phyloP scores from a whole-genome alignment of 1,140 invertebrate genomes.

The Physella acuta region DNA sequence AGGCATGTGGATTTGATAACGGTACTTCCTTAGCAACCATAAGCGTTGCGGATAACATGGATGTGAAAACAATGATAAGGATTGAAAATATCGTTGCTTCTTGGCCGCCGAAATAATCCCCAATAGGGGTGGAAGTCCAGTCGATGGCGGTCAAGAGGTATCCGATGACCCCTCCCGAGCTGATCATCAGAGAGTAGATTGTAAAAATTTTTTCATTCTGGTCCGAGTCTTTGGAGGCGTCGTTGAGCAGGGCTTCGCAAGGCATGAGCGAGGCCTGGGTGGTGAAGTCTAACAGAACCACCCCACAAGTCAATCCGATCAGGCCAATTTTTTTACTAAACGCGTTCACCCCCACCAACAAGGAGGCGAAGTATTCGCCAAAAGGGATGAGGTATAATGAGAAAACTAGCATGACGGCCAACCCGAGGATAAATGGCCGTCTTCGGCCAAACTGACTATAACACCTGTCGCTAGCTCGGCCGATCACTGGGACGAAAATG shows the following conservation, averaged over 20 bases:
- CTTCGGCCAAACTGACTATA: slow-evolving; percentile 58
- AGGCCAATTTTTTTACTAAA: slow-evolving; percentile 40
- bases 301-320: slow-evolving; percentile 54
- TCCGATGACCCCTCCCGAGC: slow-evolving; percentile 62
- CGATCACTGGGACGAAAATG: slow-evolving; percentile 61
- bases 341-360: slow-evolving; percentile 35
- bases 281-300: slow-evolving; percentile 62
- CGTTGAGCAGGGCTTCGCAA: slow-evolving; percentile 62
- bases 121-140: slow-evolving; percentile 57
- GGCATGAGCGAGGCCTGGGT: slow-evolving; percentile 62
- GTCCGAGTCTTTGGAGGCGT: slow-evolving; percentile 52
- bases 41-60: slow-evolving; percentile 47
- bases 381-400: slow-evolving; percentile 58
- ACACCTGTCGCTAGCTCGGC: slow-evolving; percentile 60
- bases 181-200: slow-evolving; percentile 62
- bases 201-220: slow-evolving; percentile 59
- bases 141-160: slow-evolving; percentile 63
- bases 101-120: slow-evolving; percentile 51
- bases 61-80: slow-evolving; percentile 50
- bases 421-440: slow-evolving; percentile 61
- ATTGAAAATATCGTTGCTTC: slow-evolving; percentile 55
- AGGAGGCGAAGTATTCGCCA: slow-evolving; percentile 43
- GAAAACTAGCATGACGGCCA: slow-evolving; percentile 56
- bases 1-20: slow-evolving; percentile 9
- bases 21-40: slow-evolving; percentile 48